A percentile compares a stretch with the other conserved stretches of the same genome.
These are phyloP conservation scores for Nipponacmea schrenckii DNA, from an alignment of 2,888 invertebrate genomes.

Conservation along the genomic window DNA sequence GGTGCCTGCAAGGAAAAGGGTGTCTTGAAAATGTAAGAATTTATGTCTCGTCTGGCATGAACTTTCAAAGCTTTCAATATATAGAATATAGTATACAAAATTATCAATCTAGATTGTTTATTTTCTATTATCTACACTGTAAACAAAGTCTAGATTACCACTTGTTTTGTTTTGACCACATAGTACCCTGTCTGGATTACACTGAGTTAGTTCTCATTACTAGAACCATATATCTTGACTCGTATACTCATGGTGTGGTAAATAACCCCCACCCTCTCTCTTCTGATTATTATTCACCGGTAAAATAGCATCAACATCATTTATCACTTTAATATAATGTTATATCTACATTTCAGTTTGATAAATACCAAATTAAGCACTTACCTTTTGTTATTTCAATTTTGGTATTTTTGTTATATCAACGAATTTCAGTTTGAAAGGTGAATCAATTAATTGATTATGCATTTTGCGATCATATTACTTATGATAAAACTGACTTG, in stretches of 20 bases:
- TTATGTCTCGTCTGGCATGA: conserved; percentile 2
- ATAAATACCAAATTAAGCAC: no score
- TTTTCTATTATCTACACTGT: not conserved
- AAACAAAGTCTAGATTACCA: no score
- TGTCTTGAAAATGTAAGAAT: not conserved
- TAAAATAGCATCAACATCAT: conserved; percentile 5
- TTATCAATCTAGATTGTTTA: not conserved
- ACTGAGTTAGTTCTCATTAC: not conserved
- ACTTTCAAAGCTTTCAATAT: not conserved
- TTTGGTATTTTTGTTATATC: no score
- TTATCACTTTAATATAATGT: no score
- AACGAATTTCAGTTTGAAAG: no score
- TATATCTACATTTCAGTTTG: no score
- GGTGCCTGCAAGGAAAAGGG: no score
- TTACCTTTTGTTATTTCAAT: no score
- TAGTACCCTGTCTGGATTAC: not conserved
- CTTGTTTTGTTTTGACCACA: not conserved
- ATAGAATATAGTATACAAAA: not conserved
- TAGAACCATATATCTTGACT: not conserved
- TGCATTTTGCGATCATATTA: no score
- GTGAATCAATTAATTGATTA: no score
- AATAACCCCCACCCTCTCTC: not conserved
- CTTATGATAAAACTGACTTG: no score
- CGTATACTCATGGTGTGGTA: not conserved
- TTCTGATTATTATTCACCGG: conserved; percentile 6